These are phyloP conservation scores for Melanotaenia boesemani DNA, from an alignment of 2,797 vertebrate genomes.

Conservation along the genomic window DNA sequence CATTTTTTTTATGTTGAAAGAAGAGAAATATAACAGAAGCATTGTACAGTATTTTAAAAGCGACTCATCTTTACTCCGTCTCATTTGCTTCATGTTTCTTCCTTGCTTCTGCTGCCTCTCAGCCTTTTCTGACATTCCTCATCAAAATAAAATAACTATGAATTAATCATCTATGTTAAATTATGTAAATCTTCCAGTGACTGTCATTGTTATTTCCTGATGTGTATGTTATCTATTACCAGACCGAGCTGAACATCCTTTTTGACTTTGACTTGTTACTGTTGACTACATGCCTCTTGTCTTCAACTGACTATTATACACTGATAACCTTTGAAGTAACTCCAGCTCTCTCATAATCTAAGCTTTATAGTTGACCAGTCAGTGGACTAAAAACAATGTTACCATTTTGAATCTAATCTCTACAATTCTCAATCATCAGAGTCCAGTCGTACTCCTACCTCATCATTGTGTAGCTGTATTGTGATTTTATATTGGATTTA, in stretches of 20 bases:
- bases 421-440: neutral
- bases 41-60: neutral
- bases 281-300: constrained; percentile 1
- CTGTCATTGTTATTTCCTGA: neutral
- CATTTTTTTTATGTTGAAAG: no score
- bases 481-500: no score
- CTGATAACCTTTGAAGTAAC: neutral
- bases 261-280: constrained; percentile 1
- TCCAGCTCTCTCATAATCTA: neutral
- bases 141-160: neutral
- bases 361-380: neutral
- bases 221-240: neutral
- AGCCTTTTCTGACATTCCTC: neutral
- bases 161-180: constrained; percentile 1
- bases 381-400: neutral
- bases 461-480: no score
- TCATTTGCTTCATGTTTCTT: neutral
- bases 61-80: neutral
- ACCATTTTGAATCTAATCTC: neutral
- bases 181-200: neutral
- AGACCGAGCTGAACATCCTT: neutral
- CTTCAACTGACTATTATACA: neutral
- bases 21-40: neutral
- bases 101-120: neutral
- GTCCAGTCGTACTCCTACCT: no score